Conservation (phyloP, 2,797 vertebrate genomes). For the Pelochelys cantorii region DNA sequence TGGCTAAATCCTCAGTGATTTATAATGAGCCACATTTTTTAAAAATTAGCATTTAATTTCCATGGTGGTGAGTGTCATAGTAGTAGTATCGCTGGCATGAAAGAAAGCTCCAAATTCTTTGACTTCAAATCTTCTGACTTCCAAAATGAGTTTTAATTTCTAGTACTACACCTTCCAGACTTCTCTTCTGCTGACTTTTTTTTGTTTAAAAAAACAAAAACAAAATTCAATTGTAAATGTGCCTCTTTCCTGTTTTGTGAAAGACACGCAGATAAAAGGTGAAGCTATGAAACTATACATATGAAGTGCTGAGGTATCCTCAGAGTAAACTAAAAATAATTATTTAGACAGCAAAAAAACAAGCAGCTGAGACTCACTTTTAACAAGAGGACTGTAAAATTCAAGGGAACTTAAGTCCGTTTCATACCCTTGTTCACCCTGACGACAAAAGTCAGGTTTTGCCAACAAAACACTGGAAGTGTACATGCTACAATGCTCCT, state of each 20-base stretch:
- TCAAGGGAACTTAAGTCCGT: background rate
- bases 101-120: conserved; percentile 4
- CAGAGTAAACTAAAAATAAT: background rate
- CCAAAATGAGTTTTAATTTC: conserved; percentile 48
- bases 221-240: conserved; percentile 54
- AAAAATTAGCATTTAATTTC: conserved; percentile 16
- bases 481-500: too few relatives aligned
- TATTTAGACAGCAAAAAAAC: background rate
- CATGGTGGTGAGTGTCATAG: conserved; percentile 14
- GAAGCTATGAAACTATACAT: background rate
- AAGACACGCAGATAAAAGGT: background rate
- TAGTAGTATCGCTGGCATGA: background rate
- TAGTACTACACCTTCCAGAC: conserved; percentile 56
- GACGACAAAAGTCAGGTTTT: too few relatives aligned
- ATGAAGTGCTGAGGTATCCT: background rate
- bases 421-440: background rate
- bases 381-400: background rate
- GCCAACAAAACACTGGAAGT: too few relatives aligned
- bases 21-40: conserved; percentile 15
- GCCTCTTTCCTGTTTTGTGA: conserved; percentile 45
- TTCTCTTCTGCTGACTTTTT: conserved; percentile 61
- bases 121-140: conserved; percentile 41
- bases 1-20: background rate
- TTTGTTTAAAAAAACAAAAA: conserved; percentile 35
- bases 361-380: background rate